Percentiles rank a stretch among this genome's conserved stretches.
Evolutionary conservation across 2,888 invertebrate species (phyloP).

Genomic region (Cerceris rybyensis): DNA sequence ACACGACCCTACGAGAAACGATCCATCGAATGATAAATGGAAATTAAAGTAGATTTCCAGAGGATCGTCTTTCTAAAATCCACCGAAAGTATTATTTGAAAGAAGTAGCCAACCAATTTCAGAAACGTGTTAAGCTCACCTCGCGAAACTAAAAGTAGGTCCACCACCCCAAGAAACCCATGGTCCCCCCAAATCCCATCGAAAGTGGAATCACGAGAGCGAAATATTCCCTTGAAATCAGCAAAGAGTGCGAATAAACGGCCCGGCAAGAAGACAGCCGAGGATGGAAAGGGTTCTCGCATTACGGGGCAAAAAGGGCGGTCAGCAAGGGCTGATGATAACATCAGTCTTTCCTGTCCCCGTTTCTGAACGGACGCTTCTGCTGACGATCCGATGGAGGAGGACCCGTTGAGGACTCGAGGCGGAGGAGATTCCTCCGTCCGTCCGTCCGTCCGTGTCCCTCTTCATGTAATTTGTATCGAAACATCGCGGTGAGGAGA

Average conservation of each 20-base stretch:
- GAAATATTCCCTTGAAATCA: not conserved
- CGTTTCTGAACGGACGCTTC: slow-evolving; percentile 22
- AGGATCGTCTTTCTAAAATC: too few species aligned
- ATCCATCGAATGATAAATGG: slow-evolving; percentile 47
- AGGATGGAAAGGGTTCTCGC: slow-evolving; percentile 54
- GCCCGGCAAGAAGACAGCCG: slow-evolving; percentile 30
- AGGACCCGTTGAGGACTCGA: not conserved
- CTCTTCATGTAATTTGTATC: slow-evolving; percentile 81
- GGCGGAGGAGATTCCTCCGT: slow-evolving; percentile 33
- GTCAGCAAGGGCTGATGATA: slow-evolving; percentile 73
- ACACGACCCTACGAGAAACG: slow-evolving; percentile 7
- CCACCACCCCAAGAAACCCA: too few species aligned
- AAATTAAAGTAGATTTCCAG: too few species aligned
- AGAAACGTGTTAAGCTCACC: too few species aligned
- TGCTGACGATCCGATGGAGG: slow-evolving; percentile 21
- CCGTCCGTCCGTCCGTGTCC: slow-evolving; percentile 63
- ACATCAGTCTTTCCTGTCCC: slow-evolving; percentile 75
- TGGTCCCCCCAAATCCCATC: too few species aligned
- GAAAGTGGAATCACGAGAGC: not conserved
- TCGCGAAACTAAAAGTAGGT: too few species aligned
- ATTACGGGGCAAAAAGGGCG: slow-evolving; percentile 63
- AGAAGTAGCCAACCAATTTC: too few species aligned
- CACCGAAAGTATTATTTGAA: too few species aligned
- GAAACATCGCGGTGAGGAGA: slow-evolving; percentile 75
- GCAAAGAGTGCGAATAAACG: slow-evolving; percentile 17